A percentile compares a stretch with the other conserved stretches of the same genome.
Conservation (phyloP, 1,140 invertebrate species). For the Hylaeus anthracinus region DNA sequence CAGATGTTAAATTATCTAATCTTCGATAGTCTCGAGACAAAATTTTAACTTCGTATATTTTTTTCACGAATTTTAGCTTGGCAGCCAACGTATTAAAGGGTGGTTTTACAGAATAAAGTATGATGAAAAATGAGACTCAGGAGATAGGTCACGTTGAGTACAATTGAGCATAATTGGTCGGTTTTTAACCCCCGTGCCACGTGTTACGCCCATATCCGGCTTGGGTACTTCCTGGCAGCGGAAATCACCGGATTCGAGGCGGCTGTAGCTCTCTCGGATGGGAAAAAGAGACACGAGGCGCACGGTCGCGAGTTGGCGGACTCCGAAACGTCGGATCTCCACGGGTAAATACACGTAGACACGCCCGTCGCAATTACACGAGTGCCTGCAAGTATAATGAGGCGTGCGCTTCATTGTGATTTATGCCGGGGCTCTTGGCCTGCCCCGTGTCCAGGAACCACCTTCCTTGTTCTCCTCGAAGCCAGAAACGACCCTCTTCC, state of each 20-base stretch:
- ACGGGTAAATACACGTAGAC: constrained; percentile 58
- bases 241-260: constrained; percentile 23
- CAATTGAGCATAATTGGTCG: constrained; percentile 33
- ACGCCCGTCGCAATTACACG: constrained; percentile 72
- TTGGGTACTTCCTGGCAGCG: constrained; percentile 41
- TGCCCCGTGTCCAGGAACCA: constrained; percentile 26
- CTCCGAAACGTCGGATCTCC: constrained; percentile 41
- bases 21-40: too few species aligned
- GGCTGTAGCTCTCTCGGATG: neutral
- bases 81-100: too few species aligned
- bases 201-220: constrained; percentile 57
- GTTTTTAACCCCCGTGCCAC: constrained; percentile 12
- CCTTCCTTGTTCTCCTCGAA: constrained; percentile 11
- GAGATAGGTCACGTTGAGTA: neutral
- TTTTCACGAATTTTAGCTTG: too few species aligned
- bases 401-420: constrained; percentile 67
- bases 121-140: neutral
- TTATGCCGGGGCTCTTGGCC: constrained; percentile 52
- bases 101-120: too few species aligned
- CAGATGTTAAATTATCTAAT: too few species aligned
- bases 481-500: neutral
- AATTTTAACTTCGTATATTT: too few species aligned
- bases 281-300: constrained; percentile 12
- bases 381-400: constrained; percentile 68
- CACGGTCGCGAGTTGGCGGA: constrained; percentile 20